phyloP scores from a whole-genome alignment of 1,140 invertebrate species.

The Heliconius hewitsoni region DNA sequence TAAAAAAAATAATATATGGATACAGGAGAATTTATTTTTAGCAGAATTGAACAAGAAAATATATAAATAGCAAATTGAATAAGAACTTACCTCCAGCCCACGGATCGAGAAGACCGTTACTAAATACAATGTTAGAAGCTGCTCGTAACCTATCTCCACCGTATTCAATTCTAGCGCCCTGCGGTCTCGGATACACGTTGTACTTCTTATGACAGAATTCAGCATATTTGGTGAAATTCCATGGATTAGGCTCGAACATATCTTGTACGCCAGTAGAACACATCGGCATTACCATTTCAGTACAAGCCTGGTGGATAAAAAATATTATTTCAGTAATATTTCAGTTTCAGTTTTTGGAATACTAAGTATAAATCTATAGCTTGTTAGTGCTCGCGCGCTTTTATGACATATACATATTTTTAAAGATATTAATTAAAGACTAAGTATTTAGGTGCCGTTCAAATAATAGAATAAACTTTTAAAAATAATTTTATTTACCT shows the following conservation, averaged over 20 bases:
- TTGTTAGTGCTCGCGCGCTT: too few relatives aligned
- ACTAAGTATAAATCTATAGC: too few relatives aligned
- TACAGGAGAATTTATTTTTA: too few relatives aligned
- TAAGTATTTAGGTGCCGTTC: too few relatives aligned
- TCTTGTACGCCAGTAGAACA: conserved; percentile 89
- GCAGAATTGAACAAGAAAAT: too few relatives aligned
- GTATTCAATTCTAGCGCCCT: conserved; percentile 88
- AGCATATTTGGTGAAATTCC: conserved; percentile 87
- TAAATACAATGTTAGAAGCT: conserved; percentile 93
- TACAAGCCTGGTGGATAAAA: conserved; percentile 86
- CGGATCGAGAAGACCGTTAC: conserved; percentile 95
- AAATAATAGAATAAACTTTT: neutral
- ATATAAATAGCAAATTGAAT: neutral
- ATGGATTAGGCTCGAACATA: conserved; percentile 90
- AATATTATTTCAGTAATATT: neutral
- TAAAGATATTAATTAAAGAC: neutral
- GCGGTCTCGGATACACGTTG: conserved; percentile 84
- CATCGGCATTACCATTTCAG: conserved; percentile 97
- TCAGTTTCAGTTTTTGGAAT: too few relatives aligned
- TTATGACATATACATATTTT: neutral
- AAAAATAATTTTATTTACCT: conserved; percentile 73
- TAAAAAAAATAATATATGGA: too few relatives aligned
- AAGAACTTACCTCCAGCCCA: conserved; percentile 86
- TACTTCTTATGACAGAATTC: conserved; percentile 87
- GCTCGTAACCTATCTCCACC: conserved; percentile 87